Percentiles rank a stretch among this genome's conserved stretches.
These are phyloP conservation scores for Micrastur ruficollis DNA, from an alignment of 2,797 vertebrate genomes.

Conservation along the genomic window DNA sequence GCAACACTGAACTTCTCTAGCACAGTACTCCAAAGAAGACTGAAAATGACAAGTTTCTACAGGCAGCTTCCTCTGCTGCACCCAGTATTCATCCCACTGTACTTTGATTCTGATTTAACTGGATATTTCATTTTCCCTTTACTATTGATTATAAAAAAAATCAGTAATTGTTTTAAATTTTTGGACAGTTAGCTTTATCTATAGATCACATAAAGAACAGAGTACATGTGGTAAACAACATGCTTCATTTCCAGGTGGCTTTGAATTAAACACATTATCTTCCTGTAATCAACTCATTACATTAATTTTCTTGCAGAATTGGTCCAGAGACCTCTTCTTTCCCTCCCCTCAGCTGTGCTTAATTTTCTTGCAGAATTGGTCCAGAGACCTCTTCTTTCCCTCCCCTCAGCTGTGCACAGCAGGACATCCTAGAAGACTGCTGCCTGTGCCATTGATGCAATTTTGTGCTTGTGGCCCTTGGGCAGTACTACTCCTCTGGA, in stretches of 20 bases:
- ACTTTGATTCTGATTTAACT: not conserved
- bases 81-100: not conserved
- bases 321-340: not conserved
- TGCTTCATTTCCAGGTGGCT: constrained; percentile 19
- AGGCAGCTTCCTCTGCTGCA: not conserved
- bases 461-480: not conserved
- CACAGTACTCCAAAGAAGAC: not conserved
- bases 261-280: not conserved
- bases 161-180: not conserved
- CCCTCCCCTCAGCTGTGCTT: not conserved
- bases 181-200: not conserved
- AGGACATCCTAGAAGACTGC: not conserved
- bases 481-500: not conserved
- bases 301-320: not conserved
- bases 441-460: not conserved
- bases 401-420: not conserved
- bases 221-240: not conserved
- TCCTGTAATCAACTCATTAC: not conserved
- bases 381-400: not conserved
- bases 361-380: not conserved
- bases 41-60: not conserved
- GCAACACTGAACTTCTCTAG: not conserved
- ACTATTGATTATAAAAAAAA: not conserved
- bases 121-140: not conserved
- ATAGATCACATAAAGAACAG: not conserved